Base-by-base conservation (phyloP, 2,113 vertebrate genomes). In the Vulpes ferrilata region DNA sequence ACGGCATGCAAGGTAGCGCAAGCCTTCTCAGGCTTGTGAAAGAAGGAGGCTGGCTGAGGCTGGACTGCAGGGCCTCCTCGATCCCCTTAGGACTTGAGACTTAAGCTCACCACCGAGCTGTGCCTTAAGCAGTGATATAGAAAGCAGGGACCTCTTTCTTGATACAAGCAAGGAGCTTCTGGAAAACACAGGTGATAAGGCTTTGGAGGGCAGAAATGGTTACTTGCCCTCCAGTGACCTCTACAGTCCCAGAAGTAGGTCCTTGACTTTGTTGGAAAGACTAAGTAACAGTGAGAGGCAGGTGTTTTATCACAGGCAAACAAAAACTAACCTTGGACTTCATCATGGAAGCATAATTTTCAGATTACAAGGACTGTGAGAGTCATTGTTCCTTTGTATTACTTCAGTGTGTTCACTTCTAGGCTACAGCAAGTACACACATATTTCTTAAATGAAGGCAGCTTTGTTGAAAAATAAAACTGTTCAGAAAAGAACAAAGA, bases 401-500 rank as follows among this genome's bases (percentile, higher is more conserved):
- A 32, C 69, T 30, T 30, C 22, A 69, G 43, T 9, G 48, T 35
- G 22, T 53, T 62, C 23, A 59, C n/a, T 65, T 84, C 23, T 69
- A 38, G 69, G 57, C 55, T 32, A 27, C 16, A 57, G 32, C 5
- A 65, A 53, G 53, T 11, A 22, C 30, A 5, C 13, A 15, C 67
- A 1, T 15, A 22, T 51, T 5, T 17, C 76, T 51, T 30, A 17
- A 27, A 17, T 51, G 53, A 83, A 62, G 79, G 16, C 9, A 35
- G 51, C 48, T 64, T 55, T n/a, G 22, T 22, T 80, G 38, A 48
- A 67, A 88, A 82, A 22, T 53, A 83, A 76, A 55, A 11, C 8
- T 27, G 7, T 76, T 86, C 32, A 87, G 53, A 83, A 89, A 84
- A 30, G 64, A 94, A 30, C 86, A 85, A 53, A 88, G 87, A 84